Evolutionary conservation across 1,140 invertebrate genomes (phyloP).

Genomic region (Pantala flavescens): DNA sequence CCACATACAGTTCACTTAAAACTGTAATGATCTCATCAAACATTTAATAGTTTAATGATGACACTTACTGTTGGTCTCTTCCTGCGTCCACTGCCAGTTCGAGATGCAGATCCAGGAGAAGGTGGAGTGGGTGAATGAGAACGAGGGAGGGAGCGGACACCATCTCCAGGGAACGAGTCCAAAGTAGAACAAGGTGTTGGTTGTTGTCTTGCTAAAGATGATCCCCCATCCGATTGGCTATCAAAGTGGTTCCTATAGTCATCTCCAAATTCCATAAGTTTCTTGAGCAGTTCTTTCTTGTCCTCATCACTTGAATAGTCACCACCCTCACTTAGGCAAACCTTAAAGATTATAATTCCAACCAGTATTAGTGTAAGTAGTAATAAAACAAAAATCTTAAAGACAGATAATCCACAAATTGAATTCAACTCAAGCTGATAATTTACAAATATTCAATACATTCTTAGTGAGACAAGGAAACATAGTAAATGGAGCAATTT

Average conservation of each 20-base stretch:
- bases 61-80: neutral
- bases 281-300: neutral
- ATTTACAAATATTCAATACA: too few species aligned
- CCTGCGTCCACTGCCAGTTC: neutral
- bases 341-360: conserved; percentile 17
- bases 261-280: conserved; percentile 74
- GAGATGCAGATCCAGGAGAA: neutral
- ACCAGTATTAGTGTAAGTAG: too few species aligned
- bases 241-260: conserved; percentile 81
- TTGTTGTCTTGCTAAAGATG: conserved; percentile 40
- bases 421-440: too few species aligned
- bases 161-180: neutral
- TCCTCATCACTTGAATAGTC: neutral
- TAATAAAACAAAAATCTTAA: too few species aligned
- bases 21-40: too few species aligned
- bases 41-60: neutral
- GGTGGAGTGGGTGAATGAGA: neutral
- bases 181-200: neutral
- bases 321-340: neutral
- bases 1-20: too few species aligned
- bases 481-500: too few species aligned
- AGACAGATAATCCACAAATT: too few species aligned
- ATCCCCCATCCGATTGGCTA: conserved; percentile 72
- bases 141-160: neutral
- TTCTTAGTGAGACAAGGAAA: too few species aligned